Conservation (phyloP, 2,888 invertebrate species). For the Acanthoscelides obtectus region DNA sequence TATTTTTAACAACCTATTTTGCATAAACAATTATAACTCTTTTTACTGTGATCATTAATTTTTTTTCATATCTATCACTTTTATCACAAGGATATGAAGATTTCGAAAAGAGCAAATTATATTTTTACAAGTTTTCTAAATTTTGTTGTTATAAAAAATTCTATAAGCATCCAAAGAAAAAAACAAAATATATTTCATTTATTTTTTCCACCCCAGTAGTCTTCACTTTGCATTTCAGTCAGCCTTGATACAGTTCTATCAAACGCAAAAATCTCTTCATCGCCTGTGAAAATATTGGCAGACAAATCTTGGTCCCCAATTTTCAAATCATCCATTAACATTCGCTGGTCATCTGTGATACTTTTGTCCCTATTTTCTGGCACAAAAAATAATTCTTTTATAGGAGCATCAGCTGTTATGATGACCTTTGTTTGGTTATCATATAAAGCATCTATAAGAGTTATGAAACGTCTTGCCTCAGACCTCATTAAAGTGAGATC, state of each 20-base stretch:
- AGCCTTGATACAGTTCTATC: slow-evolving; percentile 91
- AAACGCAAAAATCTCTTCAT: slow-evolving; percentile 96
- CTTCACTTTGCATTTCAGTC: slow-evolving; percentile 92
- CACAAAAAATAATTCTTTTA: slow-evolving; percentile 68
- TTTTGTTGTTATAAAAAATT: too few species aligned
- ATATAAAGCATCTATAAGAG: slow-evolving; percentile 93
- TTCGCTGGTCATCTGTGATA: slow-evolving; percentile 67
- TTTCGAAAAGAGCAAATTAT: too few species aligned
- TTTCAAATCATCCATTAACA: slow-evolving; percentile 93
- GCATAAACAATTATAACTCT: neutral
- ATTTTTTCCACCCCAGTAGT: slow-evolving; percentile 72
- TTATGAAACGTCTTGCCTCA: slow-evolving; percentile 92
- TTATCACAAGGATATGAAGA: too few species aligned
- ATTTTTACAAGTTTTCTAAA: too few species aligned
- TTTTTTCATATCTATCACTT: too few species aligned
- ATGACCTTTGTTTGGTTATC: slow-evolving; percentile 87
- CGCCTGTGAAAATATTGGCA: slow-evolving; percentile 93
- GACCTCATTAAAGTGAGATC: slow-evolving; percentile 68
- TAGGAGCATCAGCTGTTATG: slow-evolving; percentile 74
- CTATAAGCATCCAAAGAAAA: neutral
- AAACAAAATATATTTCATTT: slow-evolving; percentile 4
- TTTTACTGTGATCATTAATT: neutral
- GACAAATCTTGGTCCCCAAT: slow-evolving; percentile 69
- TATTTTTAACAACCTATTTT: neutral
- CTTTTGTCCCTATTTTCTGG: slow-evolving; percentile 44